Percentiles rank a stretch among this genome's conserved stretches.
Conservation (phyloP, 2,113 vertebrate genomes). For the Microcebus tavaratra region DNA sequence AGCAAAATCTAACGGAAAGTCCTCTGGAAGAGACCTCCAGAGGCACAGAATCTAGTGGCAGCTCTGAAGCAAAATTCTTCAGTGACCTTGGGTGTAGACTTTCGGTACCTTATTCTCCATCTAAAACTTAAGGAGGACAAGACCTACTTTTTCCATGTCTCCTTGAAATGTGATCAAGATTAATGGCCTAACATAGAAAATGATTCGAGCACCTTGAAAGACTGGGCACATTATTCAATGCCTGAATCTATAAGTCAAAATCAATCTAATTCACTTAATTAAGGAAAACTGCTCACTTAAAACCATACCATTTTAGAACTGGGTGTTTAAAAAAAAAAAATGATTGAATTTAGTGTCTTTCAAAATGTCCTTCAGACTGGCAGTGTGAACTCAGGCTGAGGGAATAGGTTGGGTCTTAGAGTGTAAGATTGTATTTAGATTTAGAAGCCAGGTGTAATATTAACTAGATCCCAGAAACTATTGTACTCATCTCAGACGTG, state of each 20-base stretch:
- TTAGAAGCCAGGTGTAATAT: conserved; percentile 45
- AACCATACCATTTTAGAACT: background rate
- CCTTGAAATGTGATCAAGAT: conserved; percentile 52
- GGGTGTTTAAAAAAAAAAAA: background rate
- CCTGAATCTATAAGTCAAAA: background rate
- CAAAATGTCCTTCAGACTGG: background rate
- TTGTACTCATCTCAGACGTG: conserved; percentile 41
- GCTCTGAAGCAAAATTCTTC: background rate
- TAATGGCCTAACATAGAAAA: background rate
- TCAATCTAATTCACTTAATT: conserved; percentile 27
- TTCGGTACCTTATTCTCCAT: background rate
- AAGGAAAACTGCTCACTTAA: background rate
- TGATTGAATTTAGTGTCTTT: background rate
- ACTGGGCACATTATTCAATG: background rate
- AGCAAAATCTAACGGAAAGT: background rate
- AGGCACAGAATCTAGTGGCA: background rate
- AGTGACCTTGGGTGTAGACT: background rate
- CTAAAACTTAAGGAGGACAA: background rate
- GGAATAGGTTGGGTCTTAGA: conserved; percentile 52
- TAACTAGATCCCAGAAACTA: conserved; percentile 60
- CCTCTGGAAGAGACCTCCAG: no score
- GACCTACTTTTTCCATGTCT: conserved; percentile 44
- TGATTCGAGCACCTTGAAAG: conserved; percentile 17
- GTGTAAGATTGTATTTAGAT: conserved; percentile 44
- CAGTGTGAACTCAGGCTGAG: conserved; percentile 63